Conservation (phyloP, 2,113 vertebrate species). For the Scartelaos histophorus region DNA sequence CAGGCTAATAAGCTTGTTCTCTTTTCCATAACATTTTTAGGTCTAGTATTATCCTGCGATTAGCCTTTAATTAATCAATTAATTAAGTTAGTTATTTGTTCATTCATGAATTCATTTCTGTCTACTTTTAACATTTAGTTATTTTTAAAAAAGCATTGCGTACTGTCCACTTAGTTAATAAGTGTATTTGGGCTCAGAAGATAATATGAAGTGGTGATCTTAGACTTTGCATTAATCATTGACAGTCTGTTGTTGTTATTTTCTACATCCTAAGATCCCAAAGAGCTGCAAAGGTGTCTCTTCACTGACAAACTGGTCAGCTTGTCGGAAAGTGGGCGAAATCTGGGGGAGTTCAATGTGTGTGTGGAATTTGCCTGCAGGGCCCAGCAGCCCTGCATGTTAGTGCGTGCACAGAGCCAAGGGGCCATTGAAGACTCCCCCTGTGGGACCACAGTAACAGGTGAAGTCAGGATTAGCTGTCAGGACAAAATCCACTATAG, state of each 20-base stretch:
- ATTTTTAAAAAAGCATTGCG: too few species aligned
- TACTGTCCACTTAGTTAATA: neutral
- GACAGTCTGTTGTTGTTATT: neutral
- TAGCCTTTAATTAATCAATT: too few species aligned
- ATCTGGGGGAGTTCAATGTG: constrained; percentile 77
- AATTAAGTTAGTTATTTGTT: too few species aligned
- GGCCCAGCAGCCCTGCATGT: constrained; percentile 61
- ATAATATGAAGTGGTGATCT: neutral
- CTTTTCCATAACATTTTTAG: too few species aligned
- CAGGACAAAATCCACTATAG: neutral
- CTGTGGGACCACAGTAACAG: constrained; percentile 80
- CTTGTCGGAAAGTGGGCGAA: constrained; percentile 65
- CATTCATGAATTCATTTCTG: too few species aligned
- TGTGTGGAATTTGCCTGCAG: constrained; percentile 69
- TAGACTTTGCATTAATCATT: too few species aligned
- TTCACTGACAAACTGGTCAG: constrained; percentile 82
- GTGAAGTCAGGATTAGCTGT: constrained; percentile 55
- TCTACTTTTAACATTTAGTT: too few species aligned
- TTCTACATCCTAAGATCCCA: constrained; percentile 51
- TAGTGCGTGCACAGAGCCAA: constrained; percentile 78
- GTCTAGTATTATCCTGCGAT: too few species aligned
- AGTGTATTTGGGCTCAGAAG: neutral
- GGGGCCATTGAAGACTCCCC: constrained; percentile 68
- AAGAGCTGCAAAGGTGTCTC: constrained; percentile 74
- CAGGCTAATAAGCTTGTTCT: too few species aligned